phyloP scores from a whole-genome alignment of 1,140 invertebrate genomes.

The Leptinotarsa undecemlineata region DNA sequence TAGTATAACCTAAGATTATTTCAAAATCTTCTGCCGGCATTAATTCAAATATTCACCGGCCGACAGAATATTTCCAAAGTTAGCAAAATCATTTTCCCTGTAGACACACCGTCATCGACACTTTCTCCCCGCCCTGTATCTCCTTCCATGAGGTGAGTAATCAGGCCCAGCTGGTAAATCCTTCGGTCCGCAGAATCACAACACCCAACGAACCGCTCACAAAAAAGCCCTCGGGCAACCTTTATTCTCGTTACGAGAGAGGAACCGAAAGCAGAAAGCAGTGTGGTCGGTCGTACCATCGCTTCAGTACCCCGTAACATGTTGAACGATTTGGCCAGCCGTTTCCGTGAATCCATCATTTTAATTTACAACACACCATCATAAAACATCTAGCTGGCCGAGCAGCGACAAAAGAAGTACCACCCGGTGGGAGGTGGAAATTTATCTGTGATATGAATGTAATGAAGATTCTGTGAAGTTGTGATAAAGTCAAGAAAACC shows the following conservation, averaged over 20 bases:
- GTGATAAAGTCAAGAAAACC: no score
- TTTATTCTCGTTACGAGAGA: slow-evolving; percentile 1
- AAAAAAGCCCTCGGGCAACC: slow-evolving; percentile 1
- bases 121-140: neutral
- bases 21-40: no score
- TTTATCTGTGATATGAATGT: neutral
- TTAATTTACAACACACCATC: neutral
- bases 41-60: no score
- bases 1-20: no score
- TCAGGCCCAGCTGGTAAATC: neutral
- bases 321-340: neutral
- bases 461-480: no score
- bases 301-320: neutral
- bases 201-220: neutral
- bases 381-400: neutral
- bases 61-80: no score
- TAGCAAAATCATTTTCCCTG: no score
- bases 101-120: no score
- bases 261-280: neutral
- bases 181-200: neutral
- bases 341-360: neutral
- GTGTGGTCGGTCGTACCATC: neutral
- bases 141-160: neutral
- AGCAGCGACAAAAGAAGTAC: no score
- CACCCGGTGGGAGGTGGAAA: neutral